These are phyloP conservation scores for Cecropterus lyciades DNA, from an alignment of 1,140 invertebrate species.

Conservation along the genomic window DNA sequence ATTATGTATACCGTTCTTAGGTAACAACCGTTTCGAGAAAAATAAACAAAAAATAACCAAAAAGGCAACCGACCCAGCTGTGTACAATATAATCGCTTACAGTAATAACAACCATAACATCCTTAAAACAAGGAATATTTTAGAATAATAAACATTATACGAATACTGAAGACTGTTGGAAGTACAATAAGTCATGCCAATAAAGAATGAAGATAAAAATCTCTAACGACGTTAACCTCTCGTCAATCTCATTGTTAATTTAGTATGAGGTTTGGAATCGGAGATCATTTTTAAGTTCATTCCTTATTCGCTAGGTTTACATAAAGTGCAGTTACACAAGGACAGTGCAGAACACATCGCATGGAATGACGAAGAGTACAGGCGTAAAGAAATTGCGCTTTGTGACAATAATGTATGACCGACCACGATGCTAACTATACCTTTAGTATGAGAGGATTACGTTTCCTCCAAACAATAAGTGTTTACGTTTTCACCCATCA, in stretches of 20 bases:
- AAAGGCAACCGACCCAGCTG: neutral
- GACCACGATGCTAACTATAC: neutral
- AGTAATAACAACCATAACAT: slow-evolving; percentile 30
- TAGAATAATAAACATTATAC: slow-evolving; percentile 17
- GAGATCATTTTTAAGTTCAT: neutral
- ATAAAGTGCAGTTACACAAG: slow-evolving; percentile 37
- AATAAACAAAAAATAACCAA: neutral
- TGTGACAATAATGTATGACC: slow-evolving; percentile 35
- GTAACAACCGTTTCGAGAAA: slow-evolving; percentile 8
- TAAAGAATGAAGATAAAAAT: slow-evolving; percentile 13
- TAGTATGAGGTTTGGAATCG: neutral
- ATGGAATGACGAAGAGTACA: slow-evolving; percentile 55
- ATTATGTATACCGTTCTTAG: neutral
- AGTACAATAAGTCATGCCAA: slow-evolving; percentile 8
- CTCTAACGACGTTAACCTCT: neutral
- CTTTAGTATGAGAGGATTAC: too few relatives aligned
- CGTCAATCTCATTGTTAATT: neutral
- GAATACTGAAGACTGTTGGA: slow-evolving; percentile 34
- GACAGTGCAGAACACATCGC: slow-evolving; percentile 48
- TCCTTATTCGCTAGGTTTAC: slow-evolving; percentile 1
- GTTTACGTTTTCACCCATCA: too few relatives aligned
- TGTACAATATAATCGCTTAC: slow-evolving; percentile 11
- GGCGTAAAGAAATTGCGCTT: slow-evolving; percentile 40
- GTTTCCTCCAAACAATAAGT: too few relatives aligned
- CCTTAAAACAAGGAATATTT: slow-evolving; percentile 27